A percentile compares a stretch with the other conserved stretches of the same genome.
Conservation (phyloP, 2,113 vertebrate genomes). For the Oriolus oriolus region DNA sequence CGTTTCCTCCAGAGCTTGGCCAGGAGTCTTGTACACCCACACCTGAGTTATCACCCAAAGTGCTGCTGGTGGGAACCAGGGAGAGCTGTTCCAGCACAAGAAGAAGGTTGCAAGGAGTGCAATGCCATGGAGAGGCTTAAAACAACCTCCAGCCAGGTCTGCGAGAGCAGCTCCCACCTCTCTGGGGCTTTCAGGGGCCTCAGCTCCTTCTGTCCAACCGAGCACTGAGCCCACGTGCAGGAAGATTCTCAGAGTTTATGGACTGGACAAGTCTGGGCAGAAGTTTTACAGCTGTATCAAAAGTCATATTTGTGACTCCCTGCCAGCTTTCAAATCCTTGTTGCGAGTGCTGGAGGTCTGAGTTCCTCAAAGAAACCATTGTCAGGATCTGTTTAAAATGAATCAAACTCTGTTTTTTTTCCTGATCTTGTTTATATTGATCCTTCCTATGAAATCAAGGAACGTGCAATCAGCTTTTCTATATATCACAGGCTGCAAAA, state of each 20-base stretch:
- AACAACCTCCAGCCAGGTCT: background rate
- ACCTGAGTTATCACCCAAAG: background rate
- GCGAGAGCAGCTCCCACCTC: background rate
- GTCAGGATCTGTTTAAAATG: background rate
- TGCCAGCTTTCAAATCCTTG: background rate
- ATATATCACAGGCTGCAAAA: slow-evolving; percentile 36
- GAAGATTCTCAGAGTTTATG: background rate
- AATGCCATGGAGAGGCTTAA: background rate
- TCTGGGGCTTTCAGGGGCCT: background rate
- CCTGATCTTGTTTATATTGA: slow-evolving; percentile 5
- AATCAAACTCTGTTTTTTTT: background rate
- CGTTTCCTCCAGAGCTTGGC: background rate
- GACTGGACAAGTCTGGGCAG: background rate
- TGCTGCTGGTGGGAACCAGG: background rate
- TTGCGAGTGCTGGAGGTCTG: background rate
- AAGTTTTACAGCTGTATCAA: background rate
- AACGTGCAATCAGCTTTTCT: slow-evolving; percentile 25
- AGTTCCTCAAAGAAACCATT: background rate
- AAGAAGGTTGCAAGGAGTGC: background rate
- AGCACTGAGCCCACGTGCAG: background rate
- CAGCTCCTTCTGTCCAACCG: background rate
- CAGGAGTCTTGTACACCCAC: background rate
- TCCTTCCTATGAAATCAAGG: background rate
- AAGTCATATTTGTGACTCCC: background rate
- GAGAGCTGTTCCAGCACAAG: background rate